phyloP scores from a whole-genome alignment of 2,113 vertebrate species.

The Chauna torquata region DNA sequence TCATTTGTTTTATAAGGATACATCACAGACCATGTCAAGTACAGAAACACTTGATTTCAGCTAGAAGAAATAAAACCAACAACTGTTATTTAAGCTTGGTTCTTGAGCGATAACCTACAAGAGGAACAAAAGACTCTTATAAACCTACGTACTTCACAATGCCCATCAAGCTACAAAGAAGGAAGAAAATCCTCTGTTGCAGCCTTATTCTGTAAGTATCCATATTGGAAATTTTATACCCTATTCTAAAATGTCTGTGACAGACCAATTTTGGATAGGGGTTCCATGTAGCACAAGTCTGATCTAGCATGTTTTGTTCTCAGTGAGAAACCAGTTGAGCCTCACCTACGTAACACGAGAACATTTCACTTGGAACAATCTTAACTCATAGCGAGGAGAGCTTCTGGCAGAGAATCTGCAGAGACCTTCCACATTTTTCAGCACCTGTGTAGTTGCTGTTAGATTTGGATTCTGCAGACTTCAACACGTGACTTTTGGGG shows the following conservation, averaged over 20 bases:
- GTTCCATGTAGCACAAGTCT: neutral
- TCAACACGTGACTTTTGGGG: neutral
- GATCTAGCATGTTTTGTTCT: neutral
- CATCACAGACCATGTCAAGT: neutral
- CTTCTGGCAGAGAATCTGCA: neutral
- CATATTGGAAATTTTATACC: neutral
- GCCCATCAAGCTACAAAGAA: neutral
- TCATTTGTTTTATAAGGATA: neutral
- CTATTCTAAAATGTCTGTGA: neutral
- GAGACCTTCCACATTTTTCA: neutral
- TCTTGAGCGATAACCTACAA: too few relatives aligned
- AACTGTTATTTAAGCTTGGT: too few relatives aligned
- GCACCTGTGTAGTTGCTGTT: neutral
- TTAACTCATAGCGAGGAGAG: neutral
- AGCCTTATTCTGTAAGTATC: neutral
- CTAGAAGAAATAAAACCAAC: conserved; percentile 1
- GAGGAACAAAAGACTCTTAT: neutral
- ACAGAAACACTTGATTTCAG: neutral
- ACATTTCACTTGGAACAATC: neutral
- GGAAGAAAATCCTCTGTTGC: neutral
- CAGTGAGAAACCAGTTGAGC: neutral
- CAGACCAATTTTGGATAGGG: neutral
- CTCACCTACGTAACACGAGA: neutral
- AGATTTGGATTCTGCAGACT: neutral
- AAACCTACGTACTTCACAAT: neutral